phyloP scores from a whole-genome alignment of 2,797 vertebrate species.

The Rhyacichthys aspro region DNA sequence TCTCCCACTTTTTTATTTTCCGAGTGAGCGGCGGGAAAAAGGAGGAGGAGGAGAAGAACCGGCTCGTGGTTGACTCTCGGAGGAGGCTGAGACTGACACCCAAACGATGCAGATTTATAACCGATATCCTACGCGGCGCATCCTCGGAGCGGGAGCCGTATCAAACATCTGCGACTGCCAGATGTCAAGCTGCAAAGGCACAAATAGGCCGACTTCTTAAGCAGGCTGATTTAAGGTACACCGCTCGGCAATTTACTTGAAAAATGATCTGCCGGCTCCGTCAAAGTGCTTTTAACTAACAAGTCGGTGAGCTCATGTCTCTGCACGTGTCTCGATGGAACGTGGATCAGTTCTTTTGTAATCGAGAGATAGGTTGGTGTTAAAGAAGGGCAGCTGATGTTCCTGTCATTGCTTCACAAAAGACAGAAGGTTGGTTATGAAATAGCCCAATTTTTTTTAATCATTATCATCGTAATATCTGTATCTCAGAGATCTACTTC shows the following conservation, averaged over 20 bases:
- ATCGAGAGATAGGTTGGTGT: no score
- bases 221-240: neutral
- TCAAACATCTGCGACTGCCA: constrained; percentile 19
- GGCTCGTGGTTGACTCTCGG: constrained; percentile 34
- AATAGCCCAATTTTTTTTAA: no score
- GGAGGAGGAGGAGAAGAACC: constrained; percentile 33
- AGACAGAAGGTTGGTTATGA: no score
- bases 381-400: no score
- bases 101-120: constrained; percentile 37
- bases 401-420: no score
- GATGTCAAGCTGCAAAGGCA: constrained; percentile 29
- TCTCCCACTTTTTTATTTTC: constrained; percentile 55
- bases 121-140: constrained; percentile 36
- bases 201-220: constrained; percentile 3
- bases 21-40: neutral
- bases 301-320: neutral
- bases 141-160: constrained; percentile 20
- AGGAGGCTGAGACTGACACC: constrained; percentile 36
- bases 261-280: neutral
- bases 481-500: no score
- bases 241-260: neutral
- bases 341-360: no score
- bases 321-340: no score
- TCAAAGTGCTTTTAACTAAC: neutral
- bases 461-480: no score